Evolutionary conservation across 2,888 invertebrate species (phyloP).

Genomic region (Lasioglossum malachurum): DNA sequence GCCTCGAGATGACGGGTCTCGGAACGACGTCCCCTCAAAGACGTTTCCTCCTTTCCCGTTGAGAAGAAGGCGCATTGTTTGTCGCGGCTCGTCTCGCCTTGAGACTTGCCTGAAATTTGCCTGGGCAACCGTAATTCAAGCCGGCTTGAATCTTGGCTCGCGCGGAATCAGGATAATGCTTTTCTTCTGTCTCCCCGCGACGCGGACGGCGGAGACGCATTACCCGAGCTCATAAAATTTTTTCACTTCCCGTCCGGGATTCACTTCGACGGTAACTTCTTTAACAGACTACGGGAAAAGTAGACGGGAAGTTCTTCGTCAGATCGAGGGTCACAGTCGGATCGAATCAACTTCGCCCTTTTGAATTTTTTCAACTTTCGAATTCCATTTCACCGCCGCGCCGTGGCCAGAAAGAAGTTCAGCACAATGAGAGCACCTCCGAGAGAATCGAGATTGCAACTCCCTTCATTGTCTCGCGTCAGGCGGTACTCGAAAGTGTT

Average conservation of each 20-base stretch:
- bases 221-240: background rate
- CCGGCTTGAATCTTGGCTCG: background rate
- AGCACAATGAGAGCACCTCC: background rate
- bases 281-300: background rate
- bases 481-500: too few relatives aligned
- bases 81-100: background rate
- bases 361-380: background rate
- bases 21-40: background rate
- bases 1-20: background rate
- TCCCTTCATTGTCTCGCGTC: background rate
- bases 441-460: background rate
- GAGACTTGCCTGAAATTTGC: background rate
- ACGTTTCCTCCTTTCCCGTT: background rate
- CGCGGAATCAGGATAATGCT: background rate
- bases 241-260: background rate
- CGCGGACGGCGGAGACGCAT: background rate
- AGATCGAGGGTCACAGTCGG: background rate
- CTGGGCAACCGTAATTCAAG: background rate
- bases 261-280: background rate
- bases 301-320: background rate
- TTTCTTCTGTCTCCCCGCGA: background rate
- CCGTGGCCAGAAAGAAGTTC: background rate
- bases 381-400: background rate
- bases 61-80: background rate
- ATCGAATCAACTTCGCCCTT: background rate